Evolutionary conservation across 2,888 invertebrate species (phyloP), one percentile per base, ranked within the genome.

Genomic region (Pyrrhosoma nymphula): DNA sequence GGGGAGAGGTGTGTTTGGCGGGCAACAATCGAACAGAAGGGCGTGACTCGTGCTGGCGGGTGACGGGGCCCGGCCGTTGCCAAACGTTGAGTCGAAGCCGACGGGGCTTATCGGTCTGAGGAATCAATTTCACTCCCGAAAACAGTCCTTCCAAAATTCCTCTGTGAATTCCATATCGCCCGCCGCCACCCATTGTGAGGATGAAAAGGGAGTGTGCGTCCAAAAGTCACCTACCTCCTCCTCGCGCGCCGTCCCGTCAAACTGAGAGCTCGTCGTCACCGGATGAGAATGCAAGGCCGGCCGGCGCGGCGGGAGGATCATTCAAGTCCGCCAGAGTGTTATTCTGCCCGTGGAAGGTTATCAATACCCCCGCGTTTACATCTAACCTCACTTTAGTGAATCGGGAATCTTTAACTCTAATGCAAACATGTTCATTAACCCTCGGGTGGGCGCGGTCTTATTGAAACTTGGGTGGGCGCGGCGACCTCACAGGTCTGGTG

Each of bases 61-160:
- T 12, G 55, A 14, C 0, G 55, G 89, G 20, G 60, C 18, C 20
- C 35, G 88, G n/a, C 30, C 14, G 82, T 82, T 82, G 82, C 82
- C 82, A n/a, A 69, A 69, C 69, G 69, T 69, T 69, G 69, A 23
- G 69, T 69, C 69, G 69, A 2, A 69, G n/a, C n/a, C n/a, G n/a
- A 26, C 26, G 14, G 69, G n/a, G 69, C n/a, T n/a, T 69, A 82
- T 18, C 35, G 82, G 82, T 82, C 26, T 82, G 82, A 82, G 35
- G 82, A 82, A 82, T 82, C 82, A 82, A 82, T 82, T 82, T 82
- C 82, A n/a, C 30, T 35, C 82, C 82, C 35, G 35, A 82, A 35
- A 82, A 82, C 35, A 82, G 35, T 69, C n/a, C 82, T 82, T 35
- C 82, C 82, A 14, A 35, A 82, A 82, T 82, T 82, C 82, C 82